Evolutionary conservation across 2,797 vertebrate genomes (phyloP), one percentile per base, ranked within the genome.

Genomic region (Phoebastria nigripes): DNA sequence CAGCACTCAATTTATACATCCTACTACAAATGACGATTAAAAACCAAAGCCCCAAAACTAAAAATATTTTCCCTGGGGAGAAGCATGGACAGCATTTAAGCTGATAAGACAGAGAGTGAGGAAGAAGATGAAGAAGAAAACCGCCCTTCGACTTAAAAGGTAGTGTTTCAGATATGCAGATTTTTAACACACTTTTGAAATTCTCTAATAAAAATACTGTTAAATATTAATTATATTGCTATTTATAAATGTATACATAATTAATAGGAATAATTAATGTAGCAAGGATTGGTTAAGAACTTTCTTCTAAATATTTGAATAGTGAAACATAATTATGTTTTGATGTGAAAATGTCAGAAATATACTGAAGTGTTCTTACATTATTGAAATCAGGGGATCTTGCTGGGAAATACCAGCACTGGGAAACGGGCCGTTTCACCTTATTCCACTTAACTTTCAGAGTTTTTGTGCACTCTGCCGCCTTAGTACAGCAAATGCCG

Each of bases 171-270:
- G 91, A 96, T 76, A 93, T 91, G 95, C 91, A 96, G 90, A 92
- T 96, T 91, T 77, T 89, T 55, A 91, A 86, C 56, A 49, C 59
- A 37, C 76, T 92, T 97, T 88, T 96, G 92, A 95, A 94, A 96
- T 71, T 41, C 74, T 31, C 62, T 44, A 91, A 94, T 94, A 93
- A 97, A 97, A 97, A 96, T 65, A 90, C 96, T 65, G 94, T 96
- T 96, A 97, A 97, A 97, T 96, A 95, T 97, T 97, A 96, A 97
- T 96, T 90, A 56, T 44, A 83, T 72, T 77, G 88, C 97, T 97
- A 97, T 97, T 97, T 97, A 97, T 97, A 97, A 97, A 96, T 77
- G 69, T 62, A 97, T 97, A 89, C 95, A 97, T 97, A 96, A 97
- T 96, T 97, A 96, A 97, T 90, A 83, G 80, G 91, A 90, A 96